Percentiles rank a stretch among this genome's conserved stretches.
These are phyloP conservation scores for Stegana nigrithorax DNA, from an alignment of 2,888 invertebrate species.

Conservation along the genomic window DNA sequence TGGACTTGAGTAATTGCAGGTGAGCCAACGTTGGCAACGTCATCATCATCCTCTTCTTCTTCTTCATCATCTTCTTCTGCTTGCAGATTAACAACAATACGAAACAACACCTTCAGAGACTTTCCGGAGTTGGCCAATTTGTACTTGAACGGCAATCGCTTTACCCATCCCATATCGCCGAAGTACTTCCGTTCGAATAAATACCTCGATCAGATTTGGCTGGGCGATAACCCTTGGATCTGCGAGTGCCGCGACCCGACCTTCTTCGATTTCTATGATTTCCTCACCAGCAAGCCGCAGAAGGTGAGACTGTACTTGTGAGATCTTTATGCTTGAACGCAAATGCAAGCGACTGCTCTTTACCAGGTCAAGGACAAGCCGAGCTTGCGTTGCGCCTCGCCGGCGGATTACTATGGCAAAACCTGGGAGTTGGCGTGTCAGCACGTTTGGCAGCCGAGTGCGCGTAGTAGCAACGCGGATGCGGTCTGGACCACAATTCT, in stretches of 20 bases:
- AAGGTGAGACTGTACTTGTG: slow-evolving; percentile 66
- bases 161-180: slow-evolving; percentile 74
- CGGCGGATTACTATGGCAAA: slow-evolving; percentile 73
- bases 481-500: slow-evolving; percentile 74
- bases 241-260: slow-evolving; percentile 77
- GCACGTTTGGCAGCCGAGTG: slow-evolving; percentile 72
- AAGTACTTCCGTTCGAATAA: slow-evolving; percentile 74
- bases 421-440: slow-evolving; percentile 79
- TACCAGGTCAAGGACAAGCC: slow-evolving; percentile 61
- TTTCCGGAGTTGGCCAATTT: slow-evolving; percentile 74
- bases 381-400: slow-evolving; percentile 76
- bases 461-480: slow-evolving; percentile 66
- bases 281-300: slow-evolving; percentile 72
- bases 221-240: slow-evolving; percentile 82
- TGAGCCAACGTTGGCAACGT: slow-evolving; percentile 40
- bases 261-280: slow-evolving; percentile 75
- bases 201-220: slow-evolving; percentile 72
- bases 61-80: too few species aligned
- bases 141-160: slow-evolving; percentile 78
- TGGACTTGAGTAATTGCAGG: slow-evolving; percentile 71
- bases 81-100: slow-evolving; percentile 74
- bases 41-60: too few species aligned
- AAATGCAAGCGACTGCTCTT: not conserved
- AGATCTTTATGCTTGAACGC: not conserved
- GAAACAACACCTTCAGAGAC: slow-evolving; percentile 74